A percentile compares a stretch with the other conserved stretches of the same genome.
These are phyloP conservation scores for Heterodera filipjevi DNA, from an alignment of 2,888 invertebrate species.

Conservation along the genomic window DNA sequence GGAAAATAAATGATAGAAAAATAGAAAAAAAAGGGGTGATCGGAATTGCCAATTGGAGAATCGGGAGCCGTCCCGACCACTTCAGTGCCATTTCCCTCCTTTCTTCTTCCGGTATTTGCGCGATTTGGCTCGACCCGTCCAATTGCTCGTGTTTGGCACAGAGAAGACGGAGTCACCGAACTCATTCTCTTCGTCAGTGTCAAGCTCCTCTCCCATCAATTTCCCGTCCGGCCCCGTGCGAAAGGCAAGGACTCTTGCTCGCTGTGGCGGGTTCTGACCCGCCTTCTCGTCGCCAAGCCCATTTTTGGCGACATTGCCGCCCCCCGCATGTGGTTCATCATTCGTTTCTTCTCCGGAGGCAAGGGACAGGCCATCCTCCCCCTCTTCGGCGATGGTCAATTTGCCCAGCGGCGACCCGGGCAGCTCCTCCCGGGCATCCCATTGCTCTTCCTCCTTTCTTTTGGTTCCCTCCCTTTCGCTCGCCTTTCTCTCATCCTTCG, in stretches of 20 bases:
- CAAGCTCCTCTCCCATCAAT: too few species aligned
- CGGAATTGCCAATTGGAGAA: too few species aligned
- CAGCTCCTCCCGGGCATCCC: neutral
- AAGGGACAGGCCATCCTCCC: neutral
- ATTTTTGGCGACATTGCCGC: neutral
- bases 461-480: neutral
- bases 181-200: too few species aligned
- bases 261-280: neutral
- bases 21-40: too few species aligned
- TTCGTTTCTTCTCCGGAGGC: neutral
- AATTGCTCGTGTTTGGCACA: too few species aligned
- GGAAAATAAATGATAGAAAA: too few species aligned
- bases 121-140: too few species aligned
- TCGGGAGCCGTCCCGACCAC: too few species aligned
- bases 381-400: neutral
- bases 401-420: neutral
- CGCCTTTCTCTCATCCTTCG: neutral
- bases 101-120: too few species aligned
- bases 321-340: neutral
- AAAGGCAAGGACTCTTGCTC: neutral
- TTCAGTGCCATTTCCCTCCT: too few species aligned
- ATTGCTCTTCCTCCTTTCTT: neutral
- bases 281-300: neutral
- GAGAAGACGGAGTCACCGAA: too few species aligned
- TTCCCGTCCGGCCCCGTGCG: neutral